Conservation (phyloP, 2,888 invertebrate genomes). For the Acanthosoma haemorrhoidale region DNA sequence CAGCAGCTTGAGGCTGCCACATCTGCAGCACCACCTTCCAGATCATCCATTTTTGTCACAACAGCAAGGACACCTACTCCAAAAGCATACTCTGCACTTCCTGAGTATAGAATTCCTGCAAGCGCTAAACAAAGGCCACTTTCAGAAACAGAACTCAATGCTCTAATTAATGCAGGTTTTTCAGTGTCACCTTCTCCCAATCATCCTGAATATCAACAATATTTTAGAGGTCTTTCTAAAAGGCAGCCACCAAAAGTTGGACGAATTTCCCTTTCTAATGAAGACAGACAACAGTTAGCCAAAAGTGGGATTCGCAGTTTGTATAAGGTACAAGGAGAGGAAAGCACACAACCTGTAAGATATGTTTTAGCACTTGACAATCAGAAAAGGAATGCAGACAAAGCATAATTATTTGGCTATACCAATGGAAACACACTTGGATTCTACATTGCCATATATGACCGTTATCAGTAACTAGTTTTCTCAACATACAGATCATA, state of each 20-base stretch:
- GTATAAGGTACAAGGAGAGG: slow-evolving; percentile 40
- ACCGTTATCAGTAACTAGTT: no score
- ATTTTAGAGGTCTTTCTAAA: slow-evolving; percentile 15
- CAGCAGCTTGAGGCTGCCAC: slow-evolving; percentile 32
- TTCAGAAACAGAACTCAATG: slow-evolving; percentile 38
- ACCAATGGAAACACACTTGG: background rate
- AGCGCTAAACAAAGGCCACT: slow-evolving; percentile 33
- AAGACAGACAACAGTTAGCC: slow-evolving; percentile 36
- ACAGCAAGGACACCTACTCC: slow-evolving; percentile 30
- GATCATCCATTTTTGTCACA: slow-evolving; percentile 38
- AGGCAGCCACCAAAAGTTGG: slow-evolving; percentile 36
- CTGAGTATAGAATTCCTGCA: slow-evolving; percentile 5
- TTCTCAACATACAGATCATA: no score
- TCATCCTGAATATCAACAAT: background rate
- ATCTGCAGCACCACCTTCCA: slow-evolving; percentile 32
- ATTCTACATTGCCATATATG: background rate
- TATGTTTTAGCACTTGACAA: slow-evolving; percentile 40
- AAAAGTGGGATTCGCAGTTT: slow-evolving; percentile 39
- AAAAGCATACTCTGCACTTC: background rate
- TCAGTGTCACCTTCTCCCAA: slow-evolving; percentile 28
- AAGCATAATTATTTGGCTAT: background rate
- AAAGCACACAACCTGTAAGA: slow-evolving; percentile 37
- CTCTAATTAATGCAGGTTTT: slow-evolving; percentile 38
- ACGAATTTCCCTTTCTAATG: slow-evolving; percentile 38
- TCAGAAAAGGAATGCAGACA: slow-evolving; percentile 18